Percentiles rank a stretch among this genome's conserved stretches.
phyloP scores from a whole-genome alignment of 2,113 vertebrate species.

The Vicugna pacos region DNA sequence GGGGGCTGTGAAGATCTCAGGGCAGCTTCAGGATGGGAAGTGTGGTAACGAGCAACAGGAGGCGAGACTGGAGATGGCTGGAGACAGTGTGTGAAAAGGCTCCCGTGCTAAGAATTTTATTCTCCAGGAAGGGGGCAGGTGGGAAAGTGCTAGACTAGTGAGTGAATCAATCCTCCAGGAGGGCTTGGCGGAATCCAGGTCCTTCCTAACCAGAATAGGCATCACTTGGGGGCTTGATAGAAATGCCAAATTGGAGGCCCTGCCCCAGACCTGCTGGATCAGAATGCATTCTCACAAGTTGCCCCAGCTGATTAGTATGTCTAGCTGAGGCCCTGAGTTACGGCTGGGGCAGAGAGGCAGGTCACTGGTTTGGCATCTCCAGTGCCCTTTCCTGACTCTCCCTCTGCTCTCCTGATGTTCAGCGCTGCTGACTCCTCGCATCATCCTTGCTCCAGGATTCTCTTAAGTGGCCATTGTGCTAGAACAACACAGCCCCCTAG shows the following conservation, averaged over 20 bases:
- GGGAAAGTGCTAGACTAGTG: background rate
- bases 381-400: background rate
- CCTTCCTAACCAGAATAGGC: background rate
- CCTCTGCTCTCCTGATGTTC: background rate
- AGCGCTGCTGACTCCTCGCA: background rate
- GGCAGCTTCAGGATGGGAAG: background rate
- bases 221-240: background rate
- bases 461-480: background rate
- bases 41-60: background rate
- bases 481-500: background rate
- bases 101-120: background rate
- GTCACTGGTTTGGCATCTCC: background rate
- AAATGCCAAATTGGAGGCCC: background rate
- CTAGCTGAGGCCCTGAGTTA: background rate
- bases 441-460: background rate
- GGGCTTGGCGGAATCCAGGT: background rate
- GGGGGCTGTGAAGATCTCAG: background rate
- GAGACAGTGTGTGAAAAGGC: background rate
- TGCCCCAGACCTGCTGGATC: background rate
- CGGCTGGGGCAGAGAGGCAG: background rate
- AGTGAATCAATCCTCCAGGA: background rate
- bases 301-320: background rate
- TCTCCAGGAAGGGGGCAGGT: background rate
- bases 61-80: background rate
- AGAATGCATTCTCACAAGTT: background rate